Conservation (phyloP, 2,113 vertebrate genomes). For the Hymenochirus boettgeri region DNA sequence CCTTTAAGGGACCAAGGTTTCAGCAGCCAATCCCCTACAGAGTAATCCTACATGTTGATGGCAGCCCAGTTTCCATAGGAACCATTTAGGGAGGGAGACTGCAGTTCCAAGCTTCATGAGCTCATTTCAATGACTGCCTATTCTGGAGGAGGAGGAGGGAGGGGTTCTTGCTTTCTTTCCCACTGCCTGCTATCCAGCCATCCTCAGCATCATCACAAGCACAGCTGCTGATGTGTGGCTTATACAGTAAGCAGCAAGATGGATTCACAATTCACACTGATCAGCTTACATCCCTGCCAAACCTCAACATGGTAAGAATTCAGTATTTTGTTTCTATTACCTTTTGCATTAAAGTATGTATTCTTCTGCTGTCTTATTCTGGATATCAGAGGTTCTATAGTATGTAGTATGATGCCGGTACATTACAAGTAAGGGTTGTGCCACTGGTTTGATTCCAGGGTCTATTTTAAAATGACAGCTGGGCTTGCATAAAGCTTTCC, state of each 20-base stretch:
- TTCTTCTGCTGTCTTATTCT: not conserved
- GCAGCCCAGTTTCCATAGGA: slow-evolving; percentile 39
- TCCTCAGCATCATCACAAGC: slow-evolving; percentile 46
- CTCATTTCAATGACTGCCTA: slow-evolving; percentile 58
- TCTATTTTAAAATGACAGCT: not conserved
- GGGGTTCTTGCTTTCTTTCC: slow-evolving; percentile 28
- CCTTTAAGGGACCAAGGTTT: not conserved
- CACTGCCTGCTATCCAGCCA: slow-evolving; percentile 24
- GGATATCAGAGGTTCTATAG: no score
- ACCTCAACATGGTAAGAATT: slow-evolving; percentile 57
- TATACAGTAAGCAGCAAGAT: slow-evolving; percentile 55
- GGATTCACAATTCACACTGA: slow-evolving; percentile 52
- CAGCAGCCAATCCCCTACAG: slow-evolving; percentile 16
- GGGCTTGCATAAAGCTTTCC: not conserved
- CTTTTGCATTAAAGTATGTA: not conserved
- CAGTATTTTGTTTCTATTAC: not conserved
- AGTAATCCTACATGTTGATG: slow-evolving; percentile 25
- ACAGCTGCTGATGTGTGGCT: slow-evolving; percentile 57
- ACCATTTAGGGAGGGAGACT: slow-evolving; percentile 5
- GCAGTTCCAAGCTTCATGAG: slow-evolving; percentile 55
- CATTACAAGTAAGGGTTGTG: not conserved
- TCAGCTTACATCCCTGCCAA: slow-evolving; percentile 51
- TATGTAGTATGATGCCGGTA: no score
- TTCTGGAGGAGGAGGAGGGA: slow-evolving; percentile 56
- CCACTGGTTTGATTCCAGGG: not conserved